Evolutionary conservation across 30 jellyfish, hydroid and myxozoan species (phyloP), one percentile per base, ranked within the genome.

Genomic region (Catostylus mosaicus): DNA sequence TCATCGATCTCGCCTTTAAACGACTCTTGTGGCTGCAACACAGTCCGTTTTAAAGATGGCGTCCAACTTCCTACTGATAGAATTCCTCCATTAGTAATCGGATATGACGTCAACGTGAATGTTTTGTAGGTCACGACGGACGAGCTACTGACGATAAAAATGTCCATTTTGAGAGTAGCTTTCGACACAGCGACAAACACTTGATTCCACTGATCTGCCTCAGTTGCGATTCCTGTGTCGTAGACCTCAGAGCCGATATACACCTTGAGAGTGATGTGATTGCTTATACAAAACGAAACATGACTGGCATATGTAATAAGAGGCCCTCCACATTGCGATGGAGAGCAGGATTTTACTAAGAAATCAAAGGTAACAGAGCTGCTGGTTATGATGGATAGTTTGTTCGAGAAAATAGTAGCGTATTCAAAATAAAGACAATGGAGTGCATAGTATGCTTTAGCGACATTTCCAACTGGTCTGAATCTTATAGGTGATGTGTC

Each of bases 1-100:
- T 83, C 93, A 30, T 83, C 93, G 12, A 83, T 83, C 26, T 83
- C 93, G 3, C 93, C 93, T 26, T 30, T 71, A 65, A 83, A 83
- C 2, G 86, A 24, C 12, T 59, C 86, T 45, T 73, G 60, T 3
- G 93, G 93, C 75, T 80, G 90, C 26, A 26, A 12, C 11, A 6
- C 31, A 22, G 85, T 70, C 45, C 67, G 30, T 46, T 70, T 22
- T 65, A 52, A 51, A 29, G 86, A 38, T 0, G 93, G 93, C 68
- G 66, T 35, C 93, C 93, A 83, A 52, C 93, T 83, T 1, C 93
- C 93, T 20, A 83, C 62, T 8, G 93, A 83, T 10, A 71, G 60
- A 32, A 83, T 46, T 11, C 93, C 93, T 35, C 86, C 75, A 57
- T 57, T 73, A 46, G 72, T 7, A 59, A 83, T 40, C 29, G 93